These are phyloP conservation scores for Steinernema khuongi DNA, from an alignment of 1,140 invertebrate species.

Conservation along the genomic window DNA sequence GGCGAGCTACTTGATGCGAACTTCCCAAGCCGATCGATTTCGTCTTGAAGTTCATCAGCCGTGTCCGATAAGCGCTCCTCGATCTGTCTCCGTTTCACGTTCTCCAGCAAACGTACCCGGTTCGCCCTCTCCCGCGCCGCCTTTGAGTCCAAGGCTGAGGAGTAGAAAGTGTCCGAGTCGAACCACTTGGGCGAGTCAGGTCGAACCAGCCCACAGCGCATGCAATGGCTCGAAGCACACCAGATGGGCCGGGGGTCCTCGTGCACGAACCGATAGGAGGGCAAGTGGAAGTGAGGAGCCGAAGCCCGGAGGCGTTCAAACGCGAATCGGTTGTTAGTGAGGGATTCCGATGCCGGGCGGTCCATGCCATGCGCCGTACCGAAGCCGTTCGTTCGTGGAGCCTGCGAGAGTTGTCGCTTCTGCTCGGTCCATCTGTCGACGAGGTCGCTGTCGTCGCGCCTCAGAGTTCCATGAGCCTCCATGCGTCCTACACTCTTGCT, in stretches of 20 bases:
- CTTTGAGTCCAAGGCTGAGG: background rate
- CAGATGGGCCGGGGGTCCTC: conserved; percentile 26
- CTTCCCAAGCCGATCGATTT: background rate
- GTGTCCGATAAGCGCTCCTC: background rate
- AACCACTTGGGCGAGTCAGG: background rate
- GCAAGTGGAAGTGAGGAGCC: conserved; percentile 33
- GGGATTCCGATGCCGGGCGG: background rate
- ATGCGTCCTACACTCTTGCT: background rate
- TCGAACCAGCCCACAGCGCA: background rate
- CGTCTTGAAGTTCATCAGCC: conserved; percentile 1
- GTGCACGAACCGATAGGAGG: conserved; percentile 29
- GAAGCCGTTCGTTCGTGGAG: background rate
- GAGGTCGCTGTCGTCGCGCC: background rate
- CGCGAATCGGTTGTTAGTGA: background rate
- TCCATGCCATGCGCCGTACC: background rate
- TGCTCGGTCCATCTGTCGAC: background rate
- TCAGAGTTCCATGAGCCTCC: background rate
- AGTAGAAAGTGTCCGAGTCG: background rate
- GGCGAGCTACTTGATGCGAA: background rate
- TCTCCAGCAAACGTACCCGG: background rate
- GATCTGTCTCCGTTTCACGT: conserved; percentile 14
- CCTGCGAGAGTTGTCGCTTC: background rate
- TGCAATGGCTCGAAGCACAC: background rate
- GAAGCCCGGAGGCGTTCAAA: background rate
- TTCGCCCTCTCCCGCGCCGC: background rate